Evolutionary conservation across 2,113 vertebrate species (phyloP).

Genomic region (Bubo bubo): DNA sequence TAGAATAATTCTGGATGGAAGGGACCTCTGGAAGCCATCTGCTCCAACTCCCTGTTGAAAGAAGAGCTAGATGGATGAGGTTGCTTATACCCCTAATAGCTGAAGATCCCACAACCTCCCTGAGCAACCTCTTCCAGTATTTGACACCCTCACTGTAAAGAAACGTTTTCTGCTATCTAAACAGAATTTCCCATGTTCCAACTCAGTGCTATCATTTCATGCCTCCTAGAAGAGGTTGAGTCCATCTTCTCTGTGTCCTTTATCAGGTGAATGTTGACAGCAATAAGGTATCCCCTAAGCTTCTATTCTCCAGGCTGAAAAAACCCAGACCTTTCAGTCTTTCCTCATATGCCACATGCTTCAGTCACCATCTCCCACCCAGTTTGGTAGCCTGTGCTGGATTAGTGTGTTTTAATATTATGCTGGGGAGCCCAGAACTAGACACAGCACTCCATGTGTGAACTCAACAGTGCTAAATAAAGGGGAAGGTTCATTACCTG

Average conservation of each 20-base stretch:
- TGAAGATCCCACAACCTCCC: not conserved
- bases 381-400: not conserved
- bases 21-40: not conserved
- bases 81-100: not conserved
- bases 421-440: not conserved
- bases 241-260: not conserved
- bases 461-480: not conserved
- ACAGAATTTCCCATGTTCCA: not conserved
- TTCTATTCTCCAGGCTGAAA: not conserved
- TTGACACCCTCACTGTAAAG: not conserved
- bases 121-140: not conserved
- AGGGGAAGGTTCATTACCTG: not conserved
- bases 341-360: not conserved
- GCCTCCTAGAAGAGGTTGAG: not conserved
- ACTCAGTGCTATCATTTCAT: not conserved
- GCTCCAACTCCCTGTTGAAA: not conserved
- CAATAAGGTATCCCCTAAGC: not conserved
- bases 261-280: not conserved
- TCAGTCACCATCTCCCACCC: not conserved
- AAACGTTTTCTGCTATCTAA: not conserved
- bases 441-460: not conserved
- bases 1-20: not conserved
- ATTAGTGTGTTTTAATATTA: not conserved
- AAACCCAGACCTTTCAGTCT: not conserved
- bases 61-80: not conserved